Percentiles rank a stretch among this genome's conserved stretches.
Conservation (phyloP, 2,113 vertebrate genomes). For the Monopterus albus region DNA sequence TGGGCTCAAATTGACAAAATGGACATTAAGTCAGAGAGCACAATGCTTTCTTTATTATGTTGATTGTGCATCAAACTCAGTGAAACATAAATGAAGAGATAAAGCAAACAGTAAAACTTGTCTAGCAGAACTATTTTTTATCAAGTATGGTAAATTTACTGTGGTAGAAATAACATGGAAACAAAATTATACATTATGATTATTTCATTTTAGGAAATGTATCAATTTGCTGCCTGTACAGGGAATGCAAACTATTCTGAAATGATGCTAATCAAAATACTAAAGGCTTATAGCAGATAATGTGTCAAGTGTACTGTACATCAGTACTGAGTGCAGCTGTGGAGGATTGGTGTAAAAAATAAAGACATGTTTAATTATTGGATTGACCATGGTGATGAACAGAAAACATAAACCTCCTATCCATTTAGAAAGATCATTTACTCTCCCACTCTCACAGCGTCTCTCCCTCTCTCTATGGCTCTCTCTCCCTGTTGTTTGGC, state of each 20-base stretch:
- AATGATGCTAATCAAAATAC: neutral
- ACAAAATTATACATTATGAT: neutral
- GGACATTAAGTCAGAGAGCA: slow-evolving; percentile 58
- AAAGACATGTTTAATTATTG: slow-evolving; percentile 26
- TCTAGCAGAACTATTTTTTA: neutral
- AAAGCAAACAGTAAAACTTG: slow-evolving; percentile 30
- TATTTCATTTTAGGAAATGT: neutral
- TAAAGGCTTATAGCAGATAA: neutral
- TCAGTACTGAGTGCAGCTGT: neutral
- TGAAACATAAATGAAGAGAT: slow-evolving; percentile 54
- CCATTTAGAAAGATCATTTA: slow-evolving; percentile 58
- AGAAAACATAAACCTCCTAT: slow-evolving; percentile 51
- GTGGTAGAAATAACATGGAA: neutral
- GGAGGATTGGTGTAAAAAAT: neutral
- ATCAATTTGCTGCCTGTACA: neutral
- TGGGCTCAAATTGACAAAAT: slow-evolving; percentile 72
- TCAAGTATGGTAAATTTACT: neutral
- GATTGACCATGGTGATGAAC: slow-evolving; percentile 38
- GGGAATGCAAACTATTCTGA: neutral
- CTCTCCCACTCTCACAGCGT: slow-evolving; percentile 50
- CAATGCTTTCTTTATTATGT: slow-evolving; percentile 60
- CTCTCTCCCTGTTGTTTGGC: slow-evolving; percentile 69
- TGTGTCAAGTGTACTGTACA: neutral
- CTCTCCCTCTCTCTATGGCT: slow-evolving; percentile 42
- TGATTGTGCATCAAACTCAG: slow-evolving; percentile 64